Conservation (phyloP, 1,140 invertebrate species). For the Drosophila nebulosa region DNA sequence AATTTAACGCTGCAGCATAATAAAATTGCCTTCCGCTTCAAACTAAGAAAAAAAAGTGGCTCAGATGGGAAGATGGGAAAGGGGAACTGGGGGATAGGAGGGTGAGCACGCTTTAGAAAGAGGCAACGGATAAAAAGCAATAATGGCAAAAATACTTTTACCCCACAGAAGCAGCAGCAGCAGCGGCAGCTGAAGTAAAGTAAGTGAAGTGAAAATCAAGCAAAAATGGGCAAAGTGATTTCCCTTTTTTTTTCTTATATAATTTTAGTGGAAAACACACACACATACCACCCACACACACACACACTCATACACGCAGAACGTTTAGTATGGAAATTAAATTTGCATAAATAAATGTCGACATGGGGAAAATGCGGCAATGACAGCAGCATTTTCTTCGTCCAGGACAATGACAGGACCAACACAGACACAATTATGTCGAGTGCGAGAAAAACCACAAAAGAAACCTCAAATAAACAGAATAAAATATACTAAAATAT, state of each 20-base stretch:
- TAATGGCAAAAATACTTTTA: conserved; percentile 66
- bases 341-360: conserved; percentile 78
- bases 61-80: background rate
- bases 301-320: conserved; percentile 31
- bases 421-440: conserved; percentile 34
- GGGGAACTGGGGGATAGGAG: background rate
- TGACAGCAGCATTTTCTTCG: conserved; percentile 35
- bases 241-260: background rate
- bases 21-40: conserved; percentile 54
- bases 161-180: conserved; percentile 26
- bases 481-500: conserved; percentile 51
- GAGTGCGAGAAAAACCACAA: conserved; percentile 13
- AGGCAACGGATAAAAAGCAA: conserved; percentile 73
- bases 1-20: conserved; percentile 70
- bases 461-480: conserved; percentile 40
- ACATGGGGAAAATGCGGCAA: conserved; percentile 71
- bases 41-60: background rate
- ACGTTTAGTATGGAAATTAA: conserved; percentile 78
- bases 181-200: conserved; percentile 33
- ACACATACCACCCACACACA: conserved; percentile 1
- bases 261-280: conserved; percentile 36
- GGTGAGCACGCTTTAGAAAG: conserved; percentile 1
- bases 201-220: conserved; percentile 63
- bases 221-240: conserved; percentile 68
- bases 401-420: conserved; percentile 54